phyloP scores from a whole-genome alignment of 2,888 invertebrate genomes.

The Tanypteryx hageni region DNA sequence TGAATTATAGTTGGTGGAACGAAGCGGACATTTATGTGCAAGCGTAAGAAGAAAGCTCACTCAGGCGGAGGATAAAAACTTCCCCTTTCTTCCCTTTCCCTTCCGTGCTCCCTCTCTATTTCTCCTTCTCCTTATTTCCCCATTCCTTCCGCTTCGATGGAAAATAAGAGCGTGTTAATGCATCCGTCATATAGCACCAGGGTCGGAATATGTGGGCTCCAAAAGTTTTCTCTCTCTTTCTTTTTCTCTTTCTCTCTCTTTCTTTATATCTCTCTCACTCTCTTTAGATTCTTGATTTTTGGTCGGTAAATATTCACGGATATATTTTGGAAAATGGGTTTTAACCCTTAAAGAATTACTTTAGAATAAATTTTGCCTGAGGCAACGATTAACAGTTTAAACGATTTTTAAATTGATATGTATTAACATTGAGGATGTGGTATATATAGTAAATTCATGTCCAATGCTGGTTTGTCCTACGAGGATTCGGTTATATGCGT shows the following conservation, averaged over 20 bases:
- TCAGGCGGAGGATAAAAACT: slow-evolving; percentile 37
- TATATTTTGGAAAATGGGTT: too few species aligned
- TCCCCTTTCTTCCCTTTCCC: neutral
- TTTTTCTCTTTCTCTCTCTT: too few species aligned
- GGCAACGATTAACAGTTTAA: too few species aligned
- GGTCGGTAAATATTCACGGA: neutral
- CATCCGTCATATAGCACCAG: neutral
- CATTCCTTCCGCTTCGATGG: neutral
- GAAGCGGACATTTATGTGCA: slow-evolving; percentile 46
- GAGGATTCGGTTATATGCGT: too few species aligned
- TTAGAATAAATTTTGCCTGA: too few species aligned
- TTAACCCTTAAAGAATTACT: too few species aligned
- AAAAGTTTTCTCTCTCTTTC: neutral
- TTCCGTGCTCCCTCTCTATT: neutral
- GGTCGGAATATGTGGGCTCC: neutral
- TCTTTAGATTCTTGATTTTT: neutral
- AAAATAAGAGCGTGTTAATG: slow-evolving; percentile 29
- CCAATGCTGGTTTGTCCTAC: too few species aligned
- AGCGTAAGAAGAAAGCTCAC: slow-evolving; percentile 49
- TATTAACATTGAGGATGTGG: too few species aligned
- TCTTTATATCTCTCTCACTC: neutral
- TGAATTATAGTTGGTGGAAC: slow-evolving; percentile 51
- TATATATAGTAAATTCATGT: too few species aligned
- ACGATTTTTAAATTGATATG: too few species aligned
- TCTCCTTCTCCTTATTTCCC: neutral